phyloP scores from a whole-genome alignment of 2,888 invertebrate species.

The Litoditis marina region DNA sequence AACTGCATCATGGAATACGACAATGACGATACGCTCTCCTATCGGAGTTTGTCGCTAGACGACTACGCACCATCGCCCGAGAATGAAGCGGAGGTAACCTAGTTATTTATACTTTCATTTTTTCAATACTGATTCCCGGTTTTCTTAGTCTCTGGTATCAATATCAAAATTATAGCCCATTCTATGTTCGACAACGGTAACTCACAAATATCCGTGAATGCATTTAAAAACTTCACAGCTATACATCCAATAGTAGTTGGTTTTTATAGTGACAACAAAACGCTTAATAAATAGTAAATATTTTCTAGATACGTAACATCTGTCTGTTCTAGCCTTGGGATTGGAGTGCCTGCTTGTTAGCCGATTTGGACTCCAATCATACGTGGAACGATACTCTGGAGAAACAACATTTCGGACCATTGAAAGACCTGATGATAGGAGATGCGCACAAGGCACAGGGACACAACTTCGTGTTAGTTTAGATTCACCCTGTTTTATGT shows the following conservation, averaged over 20 bases:
- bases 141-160: no score
- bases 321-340: slow-evolving; percentile 24
- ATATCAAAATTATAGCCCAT: no score
- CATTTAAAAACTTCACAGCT: no score
- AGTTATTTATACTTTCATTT: no score
- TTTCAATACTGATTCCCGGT: no score
- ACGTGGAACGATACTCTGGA: slow-evolving; percentile 49
- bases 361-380: slow-evolving; percentile 41
- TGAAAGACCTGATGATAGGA: slow-evolving; percentile 43
- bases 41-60: slow-evolving; percentile 6
- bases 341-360: slow-evolving; percentile 32
- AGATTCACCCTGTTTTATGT: no score
- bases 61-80: slow-evolving; percentile 3
- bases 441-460: slow-evolving; percentile 46
- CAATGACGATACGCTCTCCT: slow-evolving; percentile 11
- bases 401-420: slow-evolving; percentile 52
- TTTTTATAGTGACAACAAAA: background rate
- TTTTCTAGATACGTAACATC: background rate
- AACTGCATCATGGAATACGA: slow-evolving; percentile 10
- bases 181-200: no score
- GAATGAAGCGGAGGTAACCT: slow-evolving; percentile 6
- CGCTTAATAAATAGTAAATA: background rate
- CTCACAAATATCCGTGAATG: no score
- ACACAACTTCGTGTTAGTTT: slow-evolving; percentile 45
- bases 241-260: no score